These are phyloP conservation scores for Pachyuromys duprasi DNA, from an alignment of 2,797 vertebrate species.

Conservation along the genomic window DNA sequence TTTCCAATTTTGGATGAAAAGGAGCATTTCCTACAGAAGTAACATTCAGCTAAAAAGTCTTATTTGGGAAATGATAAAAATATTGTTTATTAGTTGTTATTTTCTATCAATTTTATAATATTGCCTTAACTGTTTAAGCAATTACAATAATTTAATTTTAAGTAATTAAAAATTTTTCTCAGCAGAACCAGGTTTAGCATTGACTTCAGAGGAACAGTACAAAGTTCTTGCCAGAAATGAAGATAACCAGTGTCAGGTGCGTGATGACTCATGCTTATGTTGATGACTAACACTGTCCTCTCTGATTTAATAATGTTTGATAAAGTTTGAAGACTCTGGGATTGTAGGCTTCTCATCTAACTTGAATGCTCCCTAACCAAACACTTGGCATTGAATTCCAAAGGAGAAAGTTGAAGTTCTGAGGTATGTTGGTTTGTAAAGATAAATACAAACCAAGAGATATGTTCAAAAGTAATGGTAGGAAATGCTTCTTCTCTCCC, in stretches of 20 bases:
- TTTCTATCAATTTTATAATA: not conserved
- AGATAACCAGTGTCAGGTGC: not conserved
- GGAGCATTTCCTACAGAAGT: not conserved
- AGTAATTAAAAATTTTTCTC: not conserved
- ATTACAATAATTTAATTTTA: not conserved
- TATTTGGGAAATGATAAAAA: not conserved
- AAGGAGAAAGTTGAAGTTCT: not conserved
- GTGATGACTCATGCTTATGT: rapidly evolving
- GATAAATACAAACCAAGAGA: not conserved
- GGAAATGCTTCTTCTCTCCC: not conserved
- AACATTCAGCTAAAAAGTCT: not conserved
- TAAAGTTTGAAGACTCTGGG: not conserved
- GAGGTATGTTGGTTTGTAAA: no score
- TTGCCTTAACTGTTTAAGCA: not conserved
- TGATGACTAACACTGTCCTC: not conserved
- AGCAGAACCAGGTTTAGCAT: not conserved
- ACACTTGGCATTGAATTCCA: not conserved
- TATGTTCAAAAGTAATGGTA: not conserved
- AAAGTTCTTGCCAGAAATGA: not conserved
- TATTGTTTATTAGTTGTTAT: not conserved
- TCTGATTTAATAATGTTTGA: not conserved
- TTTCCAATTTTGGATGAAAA: not conserved
- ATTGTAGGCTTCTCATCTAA: not conserved
- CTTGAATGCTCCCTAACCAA: not conserved
- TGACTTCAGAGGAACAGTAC: not conserved